A percentile compares a stretch with the other conserved stretches of the same genome.
phyloP scores from a whole-genome alignment of 2,113 vertebrate genomes.

The Taxidea taxus region DNA sequence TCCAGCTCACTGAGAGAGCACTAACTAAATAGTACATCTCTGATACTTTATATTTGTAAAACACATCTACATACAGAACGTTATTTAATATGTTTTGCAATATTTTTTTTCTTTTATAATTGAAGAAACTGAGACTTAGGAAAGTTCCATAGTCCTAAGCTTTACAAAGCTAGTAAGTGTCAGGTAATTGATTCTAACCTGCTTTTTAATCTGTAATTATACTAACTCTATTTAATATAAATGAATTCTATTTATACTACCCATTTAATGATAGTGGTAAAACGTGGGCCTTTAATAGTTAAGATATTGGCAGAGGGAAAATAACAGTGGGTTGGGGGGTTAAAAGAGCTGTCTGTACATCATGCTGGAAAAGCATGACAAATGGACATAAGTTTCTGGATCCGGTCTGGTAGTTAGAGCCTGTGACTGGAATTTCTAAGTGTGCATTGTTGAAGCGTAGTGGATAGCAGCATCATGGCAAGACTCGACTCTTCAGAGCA shows the following conservation, averaged over 20 bases:
- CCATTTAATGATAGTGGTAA: not conserved
- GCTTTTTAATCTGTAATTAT: not conserved
- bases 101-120: not conserved
- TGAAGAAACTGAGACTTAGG: not conserved
- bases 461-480: not conserved
- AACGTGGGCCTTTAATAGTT: not conserved
- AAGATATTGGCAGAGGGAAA: not conserved
- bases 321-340: rapidly evolving
- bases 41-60: not conserved
- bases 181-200: not conserved
- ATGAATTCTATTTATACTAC: not conserved
- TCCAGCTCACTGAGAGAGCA: not conserved
- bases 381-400: not conserved
- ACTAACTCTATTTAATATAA: not conserved
- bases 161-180: not conserved
- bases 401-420: not conserved
- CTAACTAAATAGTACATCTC: not conserved
- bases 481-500: not conserved
- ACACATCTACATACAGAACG: not conserved
- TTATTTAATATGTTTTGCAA: not conserved
- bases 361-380: not conserved
- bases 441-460: not conserved
- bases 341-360: not conserved
- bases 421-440: not conserved
- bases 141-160: not conserved